Evolutionary conservation across 2,888 invertebrate genomes (phyloP), one percentile per base, ranked within the genome.

Genomic region (Rotaria magnacalcarata): DNA sequence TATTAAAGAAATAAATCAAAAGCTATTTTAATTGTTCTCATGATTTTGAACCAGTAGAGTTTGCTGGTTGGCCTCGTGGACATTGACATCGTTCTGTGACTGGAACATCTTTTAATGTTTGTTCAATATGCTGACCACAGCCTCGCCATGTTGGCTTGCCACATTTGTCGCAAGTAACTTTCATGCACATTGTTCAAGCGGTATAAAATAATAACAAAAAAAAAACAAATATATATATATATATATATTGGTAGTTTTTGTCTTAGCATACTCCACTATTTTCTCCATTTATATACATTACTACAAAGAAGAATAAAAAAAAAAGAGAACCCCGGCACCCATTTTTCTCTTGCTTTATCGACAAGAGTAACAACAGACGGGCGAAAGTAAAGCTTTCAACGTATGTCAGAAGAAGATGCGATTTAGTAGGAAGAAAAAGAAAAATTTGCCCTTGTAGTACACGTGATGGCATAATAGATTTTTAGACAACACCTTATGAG

Each of bases 71-170:
- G 6, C 19, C 34, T 67, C 34, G 4, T 34, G 34, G 34, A 41
- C 87, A 87, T 84, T 87, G 58, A 21, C 87, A 87, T 74, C 87
- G 54, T 27, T 87, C 84, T 27, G 84, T 34, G 21, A 54, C 85
- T 43, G 87, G 85, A 56, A 87, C 87, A 85, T 52, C 85, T 84
- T 43, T n/a, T 84, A 87, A 67, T n/a, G 85, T 84, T 85, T 85
- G 85, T 56, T 87, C 87, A 43, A 87, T 85, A 80, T 87, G 87
- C 41, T 87, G 60, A 21, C 87, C 87, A 85, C 87, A 87, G 24
- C 87, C 87, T 27, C n/a, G 34, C 86, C 86, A 86, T 41, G 86
- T 86, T 75, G 86, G 86, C 34, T 86, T 86, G 19, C 60, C 84
- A 54, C 86, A 86, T 54, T 86, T 84, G n/a, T 47, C 43, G 27